A percentile compares a stretch with the other conserved stretches of the same genome.
These are phyloP conservation scores for Euura saliciscinereae DNA, from an alignment of 1,140 invertebrate species.

Conservation along the genomic window DNA sequence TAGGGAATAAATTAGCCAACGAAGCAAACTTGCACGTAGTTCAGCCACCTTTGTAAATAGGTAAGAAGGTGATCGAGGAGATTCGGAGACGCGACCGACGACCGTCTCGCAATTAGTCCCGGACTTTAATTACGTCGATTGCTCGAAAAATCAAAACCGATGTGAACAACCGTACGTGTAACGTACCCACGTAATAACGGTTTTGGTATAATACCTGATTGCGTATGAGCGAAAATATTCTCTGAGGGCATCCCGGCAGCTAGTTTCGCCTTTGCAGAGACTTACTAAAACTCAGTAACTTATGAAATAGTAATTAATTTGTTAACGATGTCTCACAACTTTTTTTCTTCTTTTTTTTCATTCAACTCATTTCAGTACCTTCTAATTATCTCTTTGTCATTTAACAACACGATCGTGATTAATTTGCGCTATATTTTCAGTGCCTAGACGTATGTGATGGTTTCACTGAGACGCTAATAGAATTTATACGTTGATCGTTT, in stretches of 20 bases:
- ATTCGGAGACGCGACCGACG: background rate
- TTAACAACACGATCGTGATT: background rate
- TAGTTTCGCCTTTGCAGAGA: no score
- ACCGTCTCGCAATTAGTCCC: background rate
- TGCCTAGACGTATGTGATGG: background rate
- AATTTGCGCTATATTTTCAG: background rate
- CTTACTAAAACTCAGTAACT: background rate
- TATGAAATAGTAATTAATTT: background rate
- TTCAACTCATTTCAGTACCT: background rate
- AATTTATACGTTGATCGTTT: background rate
- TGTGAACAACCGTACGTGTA: background rate
- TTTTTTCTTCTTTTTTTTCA: background rate
- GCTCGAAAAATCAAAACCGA: background rate
- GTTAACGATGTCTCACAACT: background rate
- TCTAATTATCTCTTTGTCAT: background rate
- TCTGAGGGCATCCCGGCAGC: background rate
- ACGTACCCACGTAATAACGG: background rate
- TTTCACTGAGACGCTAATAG: background rate
- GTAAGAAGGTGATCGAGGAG: background rate
- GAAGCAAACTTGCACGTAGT: background rate
- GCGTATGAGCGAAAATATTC: conserved; percentile 1
- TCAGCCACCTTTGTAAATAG: background rate
- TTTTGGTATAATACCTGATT: background rate
- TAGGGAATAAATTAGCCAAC: background rate
- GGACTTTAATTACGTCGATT: background rate